Evolutionary conservation across 2,797 vertebrate species (phyloP).

Genomic region (Melopsittacus undulatus): DNA sequence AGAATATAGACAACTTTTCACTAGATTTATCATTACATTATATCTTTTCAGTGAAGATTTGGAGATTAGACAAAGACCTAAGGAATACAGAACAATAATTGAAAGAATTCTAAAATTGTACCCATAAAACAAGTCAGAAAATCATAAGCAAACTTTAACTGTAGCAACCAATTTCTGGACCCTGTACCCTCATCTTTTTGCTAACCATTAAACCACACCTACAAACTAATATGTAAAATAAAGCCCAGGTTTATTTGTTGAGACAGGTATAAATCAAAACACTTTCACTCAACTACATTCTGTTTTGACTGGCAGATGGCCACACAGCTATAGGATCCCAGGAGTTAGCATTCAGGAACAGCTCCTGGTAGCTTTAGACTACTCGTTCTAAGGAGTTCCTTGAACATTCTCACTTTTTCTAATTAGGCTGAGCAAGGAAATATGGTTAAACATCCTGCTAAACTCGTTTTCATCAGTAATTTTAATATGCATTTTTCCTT

Average conservation of each 20-base stretch:
- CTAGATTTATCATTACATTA: not conserved
- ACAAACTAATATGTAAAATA: not conserved
- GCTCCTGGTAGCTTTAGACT: not conserved
- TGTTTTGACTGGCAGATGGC: not conserved
- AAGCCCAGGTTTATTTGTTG: not conserved
- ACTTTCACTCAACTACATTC: not conserved
- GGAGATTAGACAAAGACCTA: not conserved
- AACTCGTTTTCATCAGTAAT: not conserved
- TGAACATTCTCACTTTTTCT: not conserved
- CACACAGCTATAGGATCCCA: not conserved
- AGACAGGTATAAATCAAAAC: not conserved
- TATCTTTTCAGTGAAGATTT: not conserved
- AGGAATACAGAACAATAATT: not conserved
- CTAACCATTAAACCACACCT: not conserved
- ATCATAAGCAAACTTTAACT: not conserved
- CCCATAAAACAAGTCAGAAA: slow-evolving; percentile 8
- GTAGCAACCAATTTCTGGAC: not conserved
- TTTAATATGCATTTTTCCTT: not conserved
- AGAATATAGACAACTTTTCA: not conserved
- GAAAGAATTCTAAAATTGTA: not conserved
- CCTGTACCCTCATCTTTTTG: not conserved
- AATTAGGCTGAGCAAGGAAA: not conserved
- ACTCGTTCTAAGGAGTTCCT: not conserved
- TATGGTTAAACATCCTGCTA: not conserved
- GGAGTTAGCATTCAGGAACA: not conserved